Evolutionary conservation across 2,888 invertebrate species (phyloP), one percentile per base, ranked within the genome.

Genomic region (Polia nebulosa): DNA sequence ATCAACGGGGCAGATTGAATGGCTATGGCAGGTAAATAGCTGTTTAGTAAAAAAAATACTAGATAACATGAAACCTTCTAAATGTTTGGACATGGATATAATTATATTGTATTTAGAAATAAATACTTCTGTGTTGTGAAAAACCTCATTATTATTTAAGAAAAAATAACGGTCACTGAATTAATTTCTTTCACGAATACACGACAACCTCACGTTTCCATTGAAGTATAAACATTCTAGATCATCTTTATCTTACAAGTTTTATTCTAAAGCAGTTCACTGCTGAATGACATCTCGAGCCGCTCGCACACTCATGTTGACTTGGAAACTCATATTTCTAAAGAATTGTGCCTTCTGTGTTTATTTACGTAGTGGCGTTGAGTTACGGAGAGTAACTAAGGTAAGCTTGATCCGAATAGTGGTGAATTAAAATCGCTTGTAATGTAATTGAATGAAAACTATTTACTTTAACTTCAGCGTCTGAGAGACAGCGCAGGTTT

Each of bases 301-400:
- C 17, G 17, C 39, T n/a, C n/a, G n/a, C n/a, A n/a, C 6, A 17
- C 5, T 39, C 17, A 17, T 17, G 17, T 39, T 1, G 36, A 39
- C 39, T 36, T 13, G 15, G 36, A 3, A 11, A 15, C 15, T 36
- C 17, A 13, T 13, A 41, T 41, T n/a, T 41, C 1, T 7, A 41
- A 41, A 44, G 15, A 2, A 44, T n/a, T 32, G 1, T 11, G 32
- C 27, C 51, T 78, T 66, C 53, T 72, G 65, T 17, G 15, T 29
- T 15, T 7, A 1, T n/a, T 17, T 32, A 4, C n/a, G 15, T 17
- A 1, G 20, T 56, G 45, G 17, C 15, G 9, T 41, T 47, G 45
- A 51, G 27, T 57, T 49, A 55, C 55, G 45, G 36, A 71, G 53
- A 55, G 55, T 66, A 73, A 81, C 81, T 78, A 77, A 73, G 52